Percentiles rank a stretch among this genome's conserved stretches.
Evolutionary conservation across 1,140 invertebrate species (phyloP).

Genomic region (Pteromalus puparum): DNA sequence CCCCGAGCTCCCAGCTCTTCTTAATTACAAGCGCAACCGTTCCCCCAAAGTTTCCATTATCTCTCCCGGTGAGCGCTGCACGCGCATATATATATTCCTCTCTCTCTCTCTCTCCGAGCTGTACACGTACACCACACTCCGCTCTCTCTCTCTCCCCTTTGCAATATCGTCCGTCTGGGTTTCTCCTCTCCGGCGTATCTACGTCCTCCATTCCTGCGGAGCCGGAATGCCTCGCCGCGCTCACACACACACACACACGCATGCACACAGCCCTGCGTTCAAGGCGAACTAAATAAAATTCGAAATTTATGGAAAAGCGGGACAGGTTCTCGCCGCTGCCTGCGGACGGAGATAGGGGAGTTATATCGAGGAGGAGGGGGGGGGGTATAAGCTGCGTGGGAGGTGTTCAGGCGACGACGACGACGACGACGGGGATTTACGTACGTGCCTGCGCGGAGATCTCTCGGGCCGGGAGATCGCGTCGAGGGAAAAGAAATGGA

Average conservation of each 20-base stretch:
- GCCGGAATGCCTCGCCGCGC: neutral
- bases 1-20: neutral
- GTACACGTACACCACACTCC: neutral
- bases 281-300: slow-evolving; percentile 67
- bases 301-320: slow-evolving; percentile 71
- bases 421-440: slow-evolving; percentile 40
- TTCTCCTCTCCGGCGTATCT: slow-evolving; percentile 47
- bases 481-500: slow-evolving; percentile 13
- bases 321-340: slow-evolving; percentile 51
- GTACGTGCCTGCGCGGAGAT: slow-evolving; percentile 24
- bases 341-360: slow-evolving; percentile 46
- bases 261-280: neutral
- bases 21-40: neutral
- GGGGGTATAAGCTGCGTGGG: slow-evolving; percentile 38
- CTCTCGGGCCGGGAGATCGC: neutral
- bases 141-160: slow-evolving; percentile 10
- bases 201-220: neutral
- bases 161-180: slow-evolving; percentile 22
- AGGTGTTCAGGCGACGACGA: slow-evolving; percentile 15
- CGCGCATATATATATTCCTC: neutral
- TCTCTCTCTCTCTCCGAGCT: neutral
- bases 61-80: neutral
- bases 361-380: slow-evolving; percentile 39
- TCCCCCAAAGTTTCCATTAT: neutral
- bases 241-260: neutral